Evolutionary conservation across 1,140 invertebrate species (phyloP).

Genomic region (Triops longicaudatus): DNA sequence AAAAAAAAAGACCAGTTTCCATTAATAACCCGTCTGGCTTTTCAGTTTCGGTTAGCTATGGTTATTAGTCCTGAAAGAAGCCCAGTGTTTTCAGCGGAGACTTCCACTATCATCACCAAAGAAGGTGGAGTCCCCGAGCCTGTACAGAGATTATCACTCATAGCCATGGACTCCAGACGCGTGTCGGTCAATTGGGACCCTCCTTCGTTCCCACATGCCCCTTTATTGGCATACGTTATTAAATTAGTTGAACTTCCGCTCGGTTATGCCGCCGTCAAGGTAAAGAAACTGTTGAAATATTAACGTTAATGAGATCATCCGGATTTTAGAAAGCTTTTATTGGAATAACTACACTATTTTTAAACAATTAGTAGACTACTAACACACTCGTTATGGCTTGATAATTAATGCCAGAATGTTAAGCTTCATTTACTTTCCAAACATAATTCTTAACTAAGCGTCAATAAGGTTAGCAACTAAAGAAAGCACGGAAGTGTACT

Average conservation of each 20-base stretch:
- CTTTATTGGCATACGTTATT: slow-evolving; percentile 72
- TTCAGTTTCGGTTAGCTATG: slow-evolving; percentile 72
- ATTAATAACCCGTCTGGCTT: slow-evolving; percentile 31
- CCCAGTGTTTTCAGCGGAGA: slow-evolving; percentile 66
- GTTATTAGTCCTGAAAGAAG: slow-evolving; percentile 56
- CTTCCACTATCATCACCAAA: slow-evolving; percentile 68
- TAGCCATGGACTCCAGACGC: slow-evolving; percentile 68
- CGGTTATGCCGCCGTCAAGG: slow-evolving; percentile 55
- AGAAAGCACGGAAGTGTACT: too few species aligned
- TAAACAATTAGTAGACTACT: neutral
- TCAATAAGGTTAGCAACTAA: too few species aligned
- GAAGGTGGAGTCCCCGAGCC: slow-evolving; percentile 62
- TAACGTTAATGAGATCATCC: slow-evolving; percentile 9
- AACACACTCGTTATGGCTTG: too few species aligned
- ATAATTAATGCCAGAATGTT: too few species aligned
- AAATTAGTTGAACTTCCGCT: slow-evolving; percentile 51
- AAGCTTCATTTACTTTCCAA: too few species aligned
- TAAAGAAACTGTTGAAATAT: slow-evolving; percentile 30
- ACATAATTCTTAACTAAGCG: too few species aligned
- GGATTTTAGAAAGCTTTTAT: neutral
- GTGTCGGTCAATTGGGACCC: slow-evolving; percentile 80
- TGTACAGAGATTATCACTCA: slow-evolving; percentile 62
- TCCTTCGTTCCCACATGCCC: slow-evolving; percentile 75
- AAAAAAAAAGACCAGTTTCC: slow-evolving; percentile 7
- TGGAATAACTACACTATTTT: neutral